Conservation (phyloP, 35 echinoderm and acorn worm genomes). For the Anneissia japonica region DNA sequence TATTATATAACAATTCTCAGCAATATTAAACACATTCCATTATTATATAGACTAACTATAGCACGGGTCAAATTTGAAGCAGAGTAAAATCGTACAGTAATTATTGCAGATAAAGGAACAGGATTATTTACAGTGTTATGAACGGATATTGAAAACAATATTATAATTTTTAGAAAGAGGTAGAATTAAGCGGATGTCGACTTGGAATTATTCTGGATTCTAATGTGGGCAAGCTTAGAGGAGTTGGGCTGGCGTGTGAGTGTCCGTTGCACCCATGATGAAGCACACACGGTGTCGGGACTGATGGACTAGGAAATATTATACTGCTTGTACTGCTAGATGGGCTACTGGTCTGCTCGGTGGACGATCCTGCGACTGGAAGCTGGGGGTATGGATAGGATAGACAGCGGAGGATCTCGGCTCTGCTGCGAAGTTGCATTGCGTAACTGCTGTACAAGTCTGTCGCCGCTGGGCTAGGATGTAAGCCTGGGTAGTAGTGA, state of each 20-base stretch:
- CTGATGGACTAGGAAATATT: neutral
- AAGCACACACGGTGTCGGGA: neutral
- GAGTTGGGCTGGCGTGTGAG: neutral
- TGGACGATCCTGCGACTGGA: neutral
- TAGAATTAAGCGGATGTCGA: neutral
- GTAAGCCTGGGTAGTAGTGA: slow-evolving; percentile 77
- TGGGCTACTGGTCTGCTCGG: neutral
- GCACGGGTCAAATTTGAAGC: too few relatives aligned
- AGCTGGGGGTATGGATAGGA: slow-evolving; percentile 16
- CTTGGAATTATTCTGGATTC: neutral
- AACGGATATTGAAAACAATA: neutral
- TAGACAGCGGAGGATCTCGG: slow-evolving; percentile 59
- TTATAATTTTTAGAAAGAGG: neutral
- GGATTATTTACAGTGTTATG: neutral
- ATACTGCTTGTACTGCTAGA: neutral
- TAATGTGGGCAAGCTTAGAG: neutral
- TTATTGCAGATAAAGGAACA: neutral
- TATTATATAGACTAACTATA: too few relatives aligned
- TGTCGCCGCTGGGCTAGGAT: slow-evolving; percentile 37
- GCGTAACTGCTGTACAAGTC: slow-evolving; percentile 63
- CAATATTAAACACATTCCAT: too few relatives aligned
- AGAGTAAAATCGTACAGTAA: neutral
- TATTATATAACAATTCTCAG: too few relatives aligned
- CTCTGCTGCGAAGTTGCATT: slow-evolving; percentile 70
- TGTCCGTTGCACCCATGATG: neutral